Evolutionary conservation across 2,797 vertebrate genomes (phyloP), one percentile per base, ranked within the genome.

Genomic region (Enteromius thamalakanensis): DNA sequence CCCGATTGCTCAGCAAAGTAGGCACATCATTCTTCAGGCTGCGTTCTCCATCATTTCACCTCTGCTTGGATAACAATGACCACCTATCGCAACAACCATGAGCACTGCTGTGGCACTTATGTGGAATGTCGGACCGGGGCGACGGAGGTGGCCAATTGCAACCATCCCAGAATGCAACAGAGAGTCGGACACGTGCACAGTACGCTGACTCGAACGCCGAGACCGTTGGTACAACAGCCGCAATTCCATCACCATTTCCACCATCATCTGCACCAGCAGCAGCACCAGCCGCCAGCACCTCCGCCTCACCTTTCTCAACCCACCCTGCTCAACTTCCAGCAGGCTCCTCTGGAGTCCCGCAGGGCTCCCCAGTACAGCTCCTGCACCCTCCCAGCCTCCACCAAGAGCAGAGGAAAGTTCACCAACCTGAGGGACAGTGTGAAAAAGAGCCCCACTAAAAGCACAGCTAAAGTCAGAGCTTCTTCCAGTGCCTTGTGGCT

Each of bases 371-470:
- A 93, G 40, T 94, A 93, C 79, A 92, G 91, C 2, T 95, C 95
- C 80, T 95, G 90, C 88, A 95, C 94, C 0, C 88, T 96, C 83
- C 95, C 95, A 0, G 89, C 85, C 40, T 88, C 92, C 83, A 83
- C 70, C 89, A 91, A 81, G 58, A 91, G 89, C 71, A 89, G 90
- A 82, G 94, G 94, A 11, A 95, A 93, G 84, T 94, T 95, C 88
- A 90, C 90, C 69, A 96, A 94, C 86, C 90, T 95, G n/a, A 93
- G 93, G 1, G 96, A 96, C 88, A 95, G 94, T 26, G 91, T 95
- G 10, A 96, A 92, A 90, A 97, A 96, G 91, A 96, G 94, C 84
- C 95, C 95, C 11, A 95, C 95, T 4, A 96, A 95, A 89, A 95
- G 94, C 89, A 96, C 93, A 87, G 92, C 89, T 9, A 95, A 95